These are phyloP conservation scores for Psittacula cyanocephala DNA, from an alignment of 2,113 vertebrate genomes.

Conservation along the genomic window DNA sequence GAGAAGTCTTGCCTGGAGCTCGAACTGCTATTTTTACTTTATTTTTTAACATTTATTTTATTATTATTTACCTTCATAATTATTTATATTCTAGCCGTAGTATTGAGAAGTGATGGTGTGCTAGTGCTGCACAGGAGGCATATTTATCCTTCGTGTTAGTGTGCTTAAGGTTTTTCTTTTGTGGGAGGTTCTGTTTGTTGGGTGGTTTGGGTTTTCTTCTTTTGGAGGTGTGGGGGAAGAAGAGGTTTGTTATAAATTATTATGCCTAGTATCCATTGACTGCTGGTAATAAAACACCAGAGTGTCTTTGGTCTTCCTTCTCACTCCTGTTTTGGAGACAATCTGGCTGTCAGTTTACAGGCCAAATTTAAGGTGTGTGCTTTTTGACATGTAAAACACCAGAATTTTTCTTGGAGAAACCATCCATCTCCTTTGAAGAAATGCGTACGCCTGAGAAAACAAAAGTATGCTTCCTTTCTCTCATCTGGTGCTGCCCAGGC, in stretches of 20 bases:
- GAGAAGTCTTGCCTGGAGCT: neutral
- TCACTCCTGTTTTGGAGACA: neutral
- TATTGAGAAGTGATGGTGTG: neutral
- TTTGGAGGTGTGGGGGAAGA: fast-evolving
- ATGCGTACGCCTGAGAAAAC: neutral
- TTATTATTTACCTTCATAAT: neutral
- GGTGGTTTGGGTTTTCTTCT: neutral
- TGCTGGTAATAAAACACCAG: neutral
- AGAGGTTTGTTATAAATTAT: neutral
- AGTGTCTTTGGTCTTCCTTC: neutral
- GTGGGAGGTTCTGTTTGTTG: neutral
- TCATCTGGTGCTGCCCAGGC: neutral
- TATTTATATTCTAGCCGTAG: neutral
- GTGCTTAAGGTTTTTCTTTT: neutral
- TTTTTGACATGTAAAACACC: neutral
- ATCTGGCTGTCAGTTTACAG: neutral
- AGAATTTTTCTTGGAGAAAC: neutral
- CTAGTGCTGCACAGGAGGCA: neutral
- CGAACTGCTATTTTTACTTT: neutral
- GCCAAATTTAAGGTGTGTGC: neutral
- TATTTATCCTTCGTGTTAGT: neutral
- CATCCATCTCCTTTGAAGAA: neutral
- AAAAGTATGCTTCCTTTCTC: neutral
- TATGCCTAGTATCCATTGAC: neutral
- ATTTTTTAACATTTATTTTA: neutral